Base-by-base conservation (phyloP, 2,888 invertebrate genomes). In the Augochlorella aurata region DNA sequence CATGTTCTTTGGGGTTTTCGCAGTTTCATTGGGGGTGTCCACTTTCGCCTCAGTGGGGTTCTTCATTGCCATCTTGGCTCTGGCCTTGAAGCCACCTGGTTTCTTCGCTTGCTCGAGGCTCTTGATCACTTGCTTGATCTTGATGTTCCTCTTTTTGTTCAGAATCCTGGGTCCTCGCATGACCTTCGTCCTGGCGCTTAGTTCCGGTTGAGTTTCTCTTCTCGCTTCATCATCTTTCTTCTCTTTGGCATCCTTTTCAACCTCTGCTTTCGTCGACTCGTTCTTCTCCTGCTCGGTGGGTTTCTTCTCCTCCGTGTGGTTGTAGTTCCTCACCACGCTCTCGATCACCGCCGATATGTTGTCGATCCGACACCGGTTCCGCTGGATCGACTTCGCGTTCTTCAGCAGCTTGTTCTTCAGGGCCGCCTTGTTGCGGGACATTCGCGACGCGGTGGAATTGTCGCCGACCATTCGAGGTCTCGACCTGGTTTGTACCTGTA, bases 301-400 rank as follows among this genome's bases (percentile, higher is more conserved):
- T 58, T 44, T 79, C 61, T 47, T 81, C 44, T 76, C 78, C 9
- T 76, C 83, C n/a, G 74, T 54, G 38, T 38, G n/a, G 7, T 61
- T 69, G 50, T 73, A 81, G 18, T 84, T 82, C n/a, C 75, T 87
- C 14, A 90, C 90, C 1, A 92, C 92, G 68, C 90, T 91, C 79
- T 92, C 92, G 75, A 92, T 92, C 29, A 90, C 88, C 10, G 92
- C 92, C 1, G 90, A 88, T 52, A 92, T 90, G 76, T 92, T 92
- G 79, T 92, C 92, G 68, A 88, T 88, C 14, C 92, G 85, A 72
- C 91, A 91, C 2, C 92, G 91, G 73, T 93, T 91, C 2, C 93
- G 90, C 50, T 93, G 93, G 61, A 91, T 90, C 69, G 92, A 93
- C 74, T 93, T 93, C 44, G 93, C 93, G 78, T 93, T 93, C 81